These are phyloP conservation scores for Plusia festucae DNA, from an alignment of 2,888 invertebrate genomes.

Conservation along the genomic window DNA sequence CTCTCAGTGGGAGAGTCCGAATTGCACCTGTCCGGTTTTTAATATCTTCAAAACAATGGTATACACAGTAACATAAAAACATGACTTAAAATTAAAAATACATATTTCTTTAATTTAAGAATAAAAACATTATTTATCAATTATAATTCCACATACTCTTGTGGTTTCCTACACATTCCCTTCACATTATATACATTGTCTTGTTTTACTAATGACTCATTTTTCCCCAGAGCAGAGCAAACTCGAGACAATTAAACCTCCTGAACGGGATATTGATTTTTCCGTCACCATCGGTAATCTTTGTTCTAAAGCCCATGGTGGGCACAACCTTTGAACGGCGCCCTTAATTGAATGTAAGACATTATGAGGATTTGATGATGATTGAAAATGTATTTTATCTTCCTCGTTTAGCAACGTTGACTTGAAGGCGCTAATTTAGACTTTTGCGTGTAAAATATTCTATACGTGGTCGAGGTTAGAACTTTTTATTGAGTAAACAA, in stretches of 20 bases:
- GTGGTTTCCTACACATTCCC: too few relatives aligned
- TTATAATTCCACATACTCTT: too few relatives aligned
- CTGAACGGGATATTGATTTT: constrained; percentile 48
- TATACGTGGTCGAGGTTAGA: not conserved
- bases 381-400: constrained; percentile 54
- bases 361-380: constrained; percentile 54
- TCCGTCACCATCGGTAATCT: constrained; percentile 36
- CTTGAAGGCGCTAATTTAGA: constrained; percentile 12
- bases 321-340: constrained; percentile 40
- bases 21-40: too few relatives aligned
- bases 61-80: too few relatives aligned
- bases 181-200: too few relatives aligned
- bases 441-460: constrained; percentile 12
- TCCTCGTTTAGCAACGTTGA: constrained; percentile 14
- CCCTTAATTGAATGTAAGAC: constrained; percentile 52
- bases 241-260: constrained; percentile 43
- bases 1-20: too few relatives aligned
- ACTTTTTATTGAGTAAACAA: not conserved
- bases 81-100: too few relatives aligned
- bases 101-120: too few relatives aligned
- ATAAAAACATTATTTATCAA: too few relatives aligned
- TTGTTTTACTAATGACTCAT: not conserved
- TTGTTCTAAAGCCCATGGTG: constrained; percentile 42
- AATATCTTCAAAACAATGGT: too few relatives aligned
- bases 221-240: constrained; percentile 10